Percentiles rank a stretch among this genome's conserved stretches.
phyloP scores from a whole-genome alignment of 2,113 vertebrate genomes.

The Gavialis gangeticus region DNA sequence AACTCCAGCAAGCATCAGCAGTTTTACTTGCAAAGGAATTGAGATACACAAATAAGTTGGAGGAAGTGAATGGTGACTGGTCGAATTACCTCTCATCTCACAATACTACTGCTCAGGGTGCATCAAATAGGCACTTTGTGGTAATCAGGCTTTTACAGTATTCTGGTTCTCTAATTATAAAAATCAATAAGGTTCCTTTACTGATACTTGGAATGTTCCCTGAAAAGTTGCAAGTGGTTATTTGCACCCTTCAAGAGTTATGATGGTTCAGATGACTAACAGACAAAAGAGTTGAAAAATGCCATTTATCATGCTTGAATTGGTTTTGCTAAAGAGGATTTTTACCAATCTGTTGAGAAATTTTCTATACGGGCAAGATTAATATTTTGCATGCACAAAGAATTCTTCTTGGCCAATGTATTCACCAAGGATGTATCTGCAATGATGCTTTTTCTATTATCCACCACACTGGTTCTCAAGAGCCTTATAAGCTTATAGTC shows the following conservation, averaged over 20 bases:
- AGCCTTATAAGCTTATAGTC: neutral
- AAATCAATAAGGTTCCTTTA: neutral
- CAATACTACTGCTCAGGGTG: neutral
- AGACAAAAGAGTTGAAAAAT: neutral
- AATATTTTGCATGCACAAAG: neutral
- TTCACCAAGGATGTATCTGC: neutral
- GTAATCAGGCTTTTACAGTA: neutral
- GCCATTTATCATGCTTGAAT: fast-evolving
- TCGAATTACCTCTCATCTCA: neutral
- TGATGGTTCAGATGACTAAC: neutral
- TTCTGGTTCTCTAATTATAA: neutral
- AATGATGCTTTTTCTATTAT: neutral
- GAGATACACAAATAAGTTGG: neutral
- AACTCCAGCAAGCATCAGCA: neutral
- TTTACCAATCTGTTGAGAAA: neutral
- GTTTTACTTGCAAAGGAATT: neutral
- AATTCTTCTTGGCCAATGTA: neutral
- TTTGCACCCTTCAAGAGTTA: neutral
- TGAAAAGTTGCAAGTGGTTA: neutral
- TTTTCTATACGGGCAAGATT: neutral
- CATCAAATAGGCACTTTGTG: neutral
- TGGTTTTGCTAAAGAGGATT: fast-evolving
- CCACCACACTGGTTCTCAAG: neutral
- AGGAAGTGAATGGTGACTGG: neutral
- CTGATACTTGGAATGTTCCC: neutral